Conservation (phyloP, 2,888 invertebrate genomes). For the Athalia circularis region DNA sequence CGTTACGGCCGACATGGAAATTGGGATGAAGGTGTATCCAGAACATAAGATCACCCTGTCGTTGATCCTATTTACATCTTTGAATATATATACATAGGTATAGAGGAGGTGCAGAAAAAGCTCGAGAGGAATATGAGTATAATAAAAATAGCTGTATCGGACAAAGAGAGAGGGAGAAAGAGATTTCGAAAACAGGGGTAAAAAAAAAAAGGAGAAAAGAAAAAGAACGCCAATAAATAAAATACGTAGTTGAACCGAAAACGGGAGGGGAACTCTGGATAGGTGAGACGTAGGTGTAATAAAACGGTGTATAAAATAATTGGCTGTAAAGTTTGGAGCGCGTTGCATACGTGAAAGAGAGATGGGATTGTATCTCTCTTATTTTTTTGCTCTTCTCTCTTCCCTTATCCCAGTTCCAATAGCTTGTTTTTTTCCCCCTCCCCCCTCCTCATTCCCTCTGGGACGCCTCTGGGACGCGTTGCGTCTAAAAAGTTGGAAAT, state of each 20-base stretch:
- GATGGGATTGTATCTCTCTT: not conserved
- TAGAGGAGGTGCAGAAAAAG: not conserved
- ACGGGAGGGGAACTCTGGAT: constrained; percentile 30
- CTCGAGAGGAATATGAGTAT: not conserved
- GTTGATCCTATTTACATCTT: too few species aligned
- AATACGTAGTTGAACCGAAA: not conserved
- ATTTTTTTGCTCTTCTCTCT: not conserved
- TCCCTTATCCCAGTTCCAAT: constrained; percentile 29
- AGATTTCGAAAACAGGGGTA: not conserved
- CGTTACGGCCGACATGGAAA: too few species aligned
- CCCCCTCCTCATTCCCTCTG: constrained; percentile 16
- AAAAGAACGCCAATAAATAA: too few species aligned
- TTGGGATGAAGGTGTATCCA: too few species aligned
- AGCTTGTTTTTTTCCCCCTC: constrained; percentile 11
- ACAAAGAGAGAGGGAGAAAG: not conserved
- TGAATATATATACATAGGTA: too few species aligned
- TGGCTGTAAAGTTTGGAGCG: constrained; percentile 69
- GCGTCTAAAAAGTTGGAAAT: constrained; percentile 1
- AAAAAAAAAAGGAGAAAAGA: not conserved
- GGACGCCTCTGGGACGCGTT: constrained; percentile 19
- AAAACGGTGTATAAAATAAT: constrained; percentile 71
- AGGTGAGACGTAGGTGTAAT: constrained; percentile 54
- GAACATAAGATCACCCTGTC: too few species aligned
- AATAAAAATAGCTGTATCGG: not conserved
- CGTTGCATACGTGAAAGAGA: constrained; percentile 50